phyloP scores from a whole-genome alignment of 35 echinoderm and acorn worm genomes.

The Ptychodera flava region DNA sequence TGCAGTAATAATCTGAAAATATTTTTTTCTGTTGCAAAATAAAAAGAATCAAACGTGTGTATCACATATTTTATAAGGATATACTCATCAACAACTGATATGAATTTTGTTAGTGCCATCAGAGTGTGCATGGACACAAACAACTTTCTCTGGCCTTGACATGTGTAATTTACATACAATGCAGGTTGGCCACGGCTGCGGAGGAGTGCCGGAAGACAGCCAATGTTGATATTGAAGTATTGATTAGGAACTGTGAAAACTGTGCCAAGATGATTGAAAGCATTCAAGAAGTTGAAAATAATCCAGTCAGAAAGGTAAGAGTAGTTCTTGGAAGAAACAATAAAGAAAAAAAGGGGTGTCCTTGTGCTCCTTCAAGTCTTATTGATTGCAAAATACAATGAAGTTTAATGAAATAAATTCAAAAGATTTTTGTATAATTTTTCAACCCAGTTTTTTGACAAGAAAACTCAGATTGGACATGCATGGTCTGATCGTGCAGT shows the following conservation, averaged over 20 bases:
- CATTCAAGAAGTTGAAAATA: constrained; percentile 36
- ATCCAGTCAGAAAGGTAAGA: constrained; percentile 57
- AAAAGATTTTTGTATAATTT: too few relatives aligned
- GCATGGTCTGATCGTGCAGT: too few relatives aligned
- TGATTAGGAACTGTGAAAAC: constrained; percentile 64
- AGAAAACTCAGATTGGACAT: too few relatives aligned
- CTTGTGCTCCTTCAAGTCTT: neutral
- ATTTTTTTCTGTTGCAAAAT: too few relatives aligned
- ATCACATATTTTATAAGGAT: too few relatives aligned
- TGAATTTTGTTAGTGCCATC: too few relatives aligned
- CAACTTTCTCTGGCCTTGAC: too few relatives aligned
- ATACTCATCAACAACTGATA: too few relatives aligned
- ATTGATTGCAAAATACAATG: neutral
- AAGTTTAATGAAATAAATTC: neutral
- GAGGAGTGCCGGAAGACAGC: constrained; percentile 79
- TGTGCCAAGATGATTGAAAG: constrained; percentile 29
- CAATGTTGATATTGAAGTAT: constrained; percentile 55
- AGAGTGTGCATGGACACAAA: too few relatives aligned
- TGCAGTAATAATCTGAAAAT: too few relatives aligned
- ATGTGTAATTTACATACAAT: neutral
- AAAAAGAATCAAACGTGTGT: too few relatives aligned
- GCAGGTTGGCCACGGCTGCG: constrained; percentile 60
- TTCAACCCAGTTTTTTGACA: too few relatives aligned
- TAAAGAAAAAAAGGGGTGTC: neutral
- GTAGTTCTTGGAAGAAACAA: neutral